Conservation (phyloP, 1,140 invertebrate species). For the Coelopa frigida region DNA sequence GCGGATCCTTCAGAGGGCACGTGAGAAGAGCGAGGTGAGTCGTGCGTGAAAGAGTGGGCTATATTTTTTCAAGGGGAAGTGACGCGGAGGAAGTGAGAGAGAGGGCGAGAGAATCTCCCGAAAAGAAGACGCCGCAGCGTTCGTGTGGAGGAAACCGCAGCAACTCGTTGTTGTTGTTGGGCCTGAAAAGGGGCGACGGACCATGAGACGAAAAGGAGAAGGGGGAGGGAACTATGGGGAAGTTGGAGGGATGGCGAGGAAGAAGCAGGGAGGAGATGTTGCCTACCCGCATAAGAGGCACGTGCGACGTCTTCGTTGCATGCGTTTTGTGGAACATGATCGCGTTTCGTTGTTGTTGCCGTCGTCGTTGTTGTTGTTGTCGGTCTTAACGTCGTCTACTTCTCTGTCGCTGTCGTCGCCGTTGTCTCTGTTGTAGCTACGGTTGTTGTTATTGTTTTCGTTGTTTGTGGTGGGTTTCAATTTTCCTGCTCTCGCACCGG, state of each 20-base stretch:
- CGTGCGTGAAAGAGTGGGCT: background rate
- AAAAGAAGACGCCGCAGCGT: too few species aligned
- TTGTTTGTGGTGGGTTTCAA: too few species aligned
- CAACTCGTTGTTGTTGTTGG: constrained; percentile 15
- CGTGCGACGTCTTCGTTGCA: constrained; percentile 24
- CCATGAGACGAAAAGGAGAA: too few species aligned
- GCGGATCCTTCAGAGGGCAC: constrained; percentile 77
- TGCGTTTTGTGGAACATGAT: constrained; percentile 14
- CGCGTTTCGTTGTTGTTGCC: constrained; percentile 1
- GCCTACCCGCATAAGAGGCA: constrained; percentile 39
- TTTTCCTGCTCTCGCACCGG: constrained; percentile 12
- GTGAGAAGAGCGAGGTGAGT: constrained; percentile 82
- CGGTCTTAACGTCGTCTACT: too few species aligned
- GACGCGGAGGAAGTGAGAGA: background rate
- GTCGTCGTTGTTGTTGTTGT: too few species aligned
- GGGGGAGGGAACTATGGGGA: too few species aligned
- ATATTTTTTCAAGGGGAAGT: background rate
- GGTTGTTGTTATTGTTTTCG: too few species aligned
- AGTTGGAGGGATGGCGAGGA: too few species aligned
- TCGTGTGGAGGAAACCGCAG: constrained; percentile 32
- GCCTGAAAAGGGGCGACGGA: constrained; percentile 9
- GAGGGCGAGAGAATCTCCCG: too few species aligned
- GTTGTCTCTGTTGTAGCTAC: too few species aligned
- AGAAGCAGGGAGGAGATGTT: constrained; percentile 5
- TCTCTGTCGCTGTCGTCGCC: too few species aligned